These are phyloP conservation scores for Pteropus rufus DNA, from an alignment of 2,797 vertebrate species.

Conservation along the genomic window DNA sequence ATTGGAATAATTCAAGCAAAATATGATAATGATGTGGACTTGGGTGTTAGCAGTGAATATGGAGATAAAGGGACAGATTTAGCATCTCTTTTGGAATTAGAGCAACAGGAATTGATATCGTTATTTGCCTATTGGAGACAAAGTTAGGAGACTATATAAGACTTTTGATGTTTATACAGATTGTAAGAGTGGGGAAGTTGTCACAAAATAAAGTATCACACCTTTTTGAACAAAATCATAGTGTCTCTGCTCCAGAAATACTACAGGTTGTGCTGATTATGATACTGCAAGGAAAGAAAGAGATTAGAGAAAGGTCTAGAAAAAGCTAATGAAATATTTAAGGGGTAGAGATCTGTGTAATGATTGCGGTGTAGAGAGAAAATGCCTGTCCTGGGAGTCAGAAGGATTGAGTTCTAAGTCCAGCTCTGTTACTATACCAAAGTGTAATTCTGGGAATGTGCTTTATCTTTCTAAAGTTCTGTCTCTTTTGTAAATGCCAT, in stretches of 20 bases:
- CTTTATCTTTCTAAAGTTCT: neutral
- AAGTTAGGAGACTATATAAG: neutral
- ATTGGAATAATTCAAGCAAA: neutral
- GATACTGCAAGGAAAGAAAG: neutral
- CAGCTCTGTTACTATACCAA: neutral
- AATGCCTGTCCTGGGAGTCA: neutral
- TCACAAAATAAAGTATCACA: neutral
- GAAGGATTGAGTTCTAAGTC: neutral
- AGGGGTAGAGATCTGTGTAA: neutral
- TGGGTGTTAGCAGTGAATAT: neutral
- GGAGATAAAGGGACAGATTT: neutral
- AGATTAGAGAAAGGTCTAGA: neutral
- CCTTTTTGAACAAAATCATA: neutral
- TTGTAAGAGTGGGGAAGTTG: neutral
- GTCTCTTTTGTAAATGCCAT: neutral
- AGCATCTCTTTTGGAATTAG: neutral
- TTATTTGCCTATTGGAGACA: neutral
- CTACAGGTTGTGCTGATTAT: neutral
- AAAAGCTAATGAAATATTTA: neutral
- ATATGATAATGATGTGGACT: neutral
- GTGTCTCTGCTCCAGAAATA: neutral
- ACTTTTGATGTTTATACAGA: neutral
- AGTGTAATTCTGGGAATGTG: neutral
- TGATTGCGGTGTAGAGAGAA: neutral
- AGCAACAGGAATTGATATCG: neutral